Percentiles rank a stretch among this genome's conserved stretches.
Conservation (phyloP, 2,888 invertebrate genomes). For the Lissocephala sabroskyi region DNA sequence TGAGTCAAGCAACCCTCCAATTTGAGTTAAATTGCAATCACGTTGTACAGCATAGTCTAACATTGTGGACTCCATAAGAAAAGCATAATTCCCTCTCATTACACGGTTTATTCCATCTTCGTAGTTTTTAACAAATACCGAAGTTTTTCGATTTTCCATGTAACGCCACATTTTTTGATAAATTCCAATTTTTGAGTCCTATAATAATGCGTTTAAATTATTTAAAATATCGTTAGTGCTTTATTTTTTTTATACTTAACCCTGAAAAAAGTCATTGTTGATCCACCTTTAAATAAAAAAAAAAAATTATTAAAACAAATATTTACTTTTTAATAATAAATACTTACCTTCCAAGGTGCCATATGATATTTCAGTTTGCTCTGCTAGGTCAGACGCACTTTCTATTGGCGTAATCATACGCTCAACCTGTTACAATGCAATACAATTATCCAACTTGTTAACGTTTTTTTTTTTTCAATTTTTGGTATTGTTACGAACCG, state of each 20-base stretch:
- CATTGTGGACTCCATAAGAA: constrained; percentile 98
- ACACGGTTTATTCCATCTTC: constrained; percentile 93
- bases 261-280: not conserved
- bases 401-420: constrained; percentile 96
- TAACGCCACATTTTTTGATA: constrained; percentile 97
- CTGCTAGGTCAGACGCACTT: constrained; percentile 94
- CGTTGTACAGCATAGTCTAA: constrained; percentile 95
- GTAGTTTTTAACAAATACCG: constrained; percentile 90
- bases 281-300: no score
- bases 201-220: constrained; percentile 25
- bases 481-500: no score
- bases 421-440: no score
- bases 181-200: constrained; percentile 92
- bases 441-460: no score
- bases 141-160: constrained; percentile 87
- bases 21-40: constrained; percentile 97
- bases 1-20: constrained; percentile 80
- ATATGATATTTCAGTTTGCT: constrained; percentile 93
- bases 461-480: no score
- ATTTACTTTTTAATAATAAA: not conserved
- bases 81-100: constrained; percentile 93
- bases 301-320: no score
- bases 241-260: not conserved
- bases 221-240: not conserved
- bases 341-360: constrained; percentile 89